Conservation (phyloP, 1,140 invertebrate species). For the Eupristina koningsbergeri region DNA sequence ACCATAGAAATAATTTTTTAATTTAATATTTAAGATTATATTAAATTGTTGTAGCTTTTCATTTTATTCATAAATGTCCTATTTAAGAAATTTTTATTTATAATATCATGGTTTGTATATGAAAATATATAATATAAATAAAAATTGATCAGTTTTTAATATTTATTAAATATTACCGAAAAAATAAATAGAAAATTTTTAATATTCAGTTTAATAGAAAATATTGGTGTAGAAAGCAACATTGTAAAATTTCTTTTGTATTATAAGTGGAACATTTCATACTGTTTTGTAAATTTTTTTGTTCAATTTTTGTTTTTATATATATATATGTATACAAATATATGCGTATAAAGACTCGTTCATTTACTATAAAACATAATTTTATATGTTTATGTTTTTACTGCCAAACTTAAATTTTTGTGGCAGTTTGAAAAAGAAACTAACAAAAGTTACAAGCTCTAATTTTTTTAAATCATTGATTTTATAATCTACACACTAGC, state of each 20-base stretch:
- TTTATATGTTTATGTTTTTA: not conserved
- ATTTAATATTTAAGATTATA: not conserved
- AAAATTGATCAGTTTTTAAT: not conserved
- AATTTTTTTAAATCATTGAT: not conserved
- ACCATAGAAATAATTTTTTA: not conserved
- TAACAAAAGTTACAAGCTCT: not conserved
- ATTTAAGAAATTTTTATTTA: not conserved
- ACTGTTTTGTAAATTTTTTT: not conserved
- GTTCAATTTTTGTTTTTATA: too few species aligned
- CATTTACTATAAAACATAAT: not conserved
- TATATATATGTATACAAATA: too few species aligned
- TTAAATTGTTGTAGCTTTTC: not conserved
- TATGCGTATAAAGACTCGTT: constrained; percentile 5
- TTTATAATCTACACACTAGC: constrained; percentile 38
- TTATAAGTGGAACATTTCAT: not conserved
- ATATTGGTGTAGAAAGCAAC: not conserved
- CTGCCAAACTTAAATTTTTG: not conserved
- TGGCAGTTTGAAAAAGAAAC: not conserved
- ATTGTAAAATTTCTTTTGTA: not conserved
- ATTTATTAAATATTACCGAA: not conserved
- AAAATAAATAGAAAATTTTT: not conserved
- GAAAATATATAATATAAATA: not conserved
- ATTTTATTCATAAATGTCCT: not conserved
- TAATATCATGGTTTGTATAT: not conserved
- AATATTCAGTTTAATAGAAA: too few species aligned